These are phyloP conservation scores for Pseudonaja textilis DNA, from an alignment of 2,113 vertebrate genomes.

Conservation along the genomic window DNA sequence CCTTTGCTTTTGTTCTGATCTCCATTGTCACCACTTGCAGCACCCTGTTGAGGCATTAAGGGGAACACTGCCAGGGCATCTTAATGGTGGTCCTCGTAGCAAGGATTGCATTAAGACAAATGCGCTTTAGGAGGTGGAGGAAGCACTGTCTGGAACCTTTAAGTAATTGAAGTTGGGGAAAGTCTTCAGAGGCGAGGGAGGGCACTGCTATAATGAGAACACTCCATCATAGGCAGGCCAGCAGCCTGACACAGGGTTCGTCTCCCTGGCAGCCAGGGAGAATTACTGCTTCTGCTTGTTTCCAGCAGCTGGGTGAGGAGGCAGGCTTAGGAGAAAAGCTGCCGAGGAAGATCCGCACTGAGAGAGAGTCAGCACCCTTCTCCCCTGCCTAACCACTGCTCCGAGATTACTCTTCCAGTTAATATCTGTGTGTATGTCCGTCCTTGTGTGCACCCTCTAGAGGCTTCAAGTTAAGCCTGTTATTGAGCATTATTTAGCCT, in stretches of 20 bases:
- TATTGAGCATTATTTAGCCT: not conserved
- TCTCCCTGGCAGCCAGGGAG: not conserved
- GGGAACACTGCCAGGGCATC: conserved; percentile 4
- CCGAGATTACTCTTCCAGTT: not conserved
- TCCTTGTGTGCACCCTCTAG: not conserved
- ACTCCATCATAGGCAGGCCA: conserved; percentile 38
- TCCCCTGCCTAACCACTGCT: not conserved
- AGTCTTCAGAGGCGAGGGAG: conserved; percentile 19
- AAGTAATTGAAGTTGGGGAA: conserved; percentile 30
- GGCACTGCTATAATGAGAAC: conserved; percentile 48
- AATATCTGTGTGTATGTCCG: no score
- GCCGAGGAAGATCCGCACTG: not conserved
- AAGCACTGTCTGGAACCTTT: conserved; percentile 15
- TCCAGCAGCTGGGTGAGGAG: accelerated
- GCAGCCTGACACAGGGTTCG: conserved; percentile 24
- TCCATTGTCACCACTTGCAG: not conserved
- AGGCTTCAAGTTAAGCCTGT: not conserved
- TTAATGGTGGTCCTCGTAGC: conserved; percentile 1
- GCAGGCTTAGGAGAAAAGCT: not conserved
- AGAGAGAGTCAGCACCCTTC: not conserved
- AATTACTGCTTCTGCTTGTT: conserved; percentile 8
- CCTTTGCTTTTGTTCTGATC: not conserved
- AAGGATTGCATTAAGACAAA: conserved; percentile 4
- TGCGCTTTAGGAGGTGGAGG: conserved; percentile 3
- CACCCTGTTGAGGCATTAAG: not conserved